Evolutionary conservation across 2,888 invertebrate genomes (phyloP).

Genomic region (Margaritifera margaritifera): DNA sequence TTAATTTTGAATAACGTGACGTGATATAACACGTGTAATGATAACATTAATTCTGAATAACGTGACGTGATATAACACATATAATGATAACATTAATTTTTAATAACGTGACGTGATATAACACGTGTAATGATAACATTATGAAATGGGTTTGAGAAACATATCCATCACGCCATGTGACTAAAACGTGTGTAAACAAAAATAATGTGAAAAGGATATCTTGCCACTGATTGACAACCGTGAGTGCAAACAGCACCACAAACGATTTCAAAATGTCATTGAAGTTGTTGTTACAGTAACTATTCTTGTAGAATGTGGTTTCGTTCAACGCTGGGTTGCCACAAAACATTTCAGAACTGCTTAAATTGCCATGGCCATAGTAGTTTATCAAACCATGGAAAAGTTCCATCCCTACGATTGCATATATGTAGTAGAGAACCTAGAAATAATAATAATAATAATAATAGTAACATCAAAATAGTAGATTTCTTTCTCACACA

Average conservation of each 20-base stretch:
- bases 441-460: conserved; percentile 38
- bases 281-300: conserved; percentile 75
- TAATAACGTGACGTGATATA: no score
- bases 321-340: conserved; percentile 67
- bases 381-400: conserved; percentile 69
- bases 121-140: no score
- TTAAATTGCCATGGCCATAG: conserved; percentile 58
- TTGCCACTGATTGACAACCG: conserved; percentile 76
- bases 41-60: no score
- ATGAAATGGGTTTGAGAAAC: no score
- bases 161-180: not conserved
- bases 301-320: conserved; percentile 69
- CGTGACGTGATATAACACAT: no score
- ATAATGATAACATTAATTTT: no score
- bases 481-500: no score
- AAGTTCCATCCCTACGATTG: conserved; percentile 74
- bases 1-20: no score
- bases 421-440: conserved; percentile 74
- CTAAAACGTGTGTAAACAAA: not conserved
- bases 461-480: not conserved
- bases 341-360: conserved; percentile 57
- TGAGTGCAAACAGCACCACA: conserved; percentile 74
- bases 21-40: no score
- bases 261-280: conserved; percentile 73
- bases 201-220: conserved; percentile 68